Percentiles rank a stretch among this genome's conserved stretches.
phyloP scores from a whole-genome alignment of 2,113 vertebrate genomes.

The Ursus arctos region DNA sequence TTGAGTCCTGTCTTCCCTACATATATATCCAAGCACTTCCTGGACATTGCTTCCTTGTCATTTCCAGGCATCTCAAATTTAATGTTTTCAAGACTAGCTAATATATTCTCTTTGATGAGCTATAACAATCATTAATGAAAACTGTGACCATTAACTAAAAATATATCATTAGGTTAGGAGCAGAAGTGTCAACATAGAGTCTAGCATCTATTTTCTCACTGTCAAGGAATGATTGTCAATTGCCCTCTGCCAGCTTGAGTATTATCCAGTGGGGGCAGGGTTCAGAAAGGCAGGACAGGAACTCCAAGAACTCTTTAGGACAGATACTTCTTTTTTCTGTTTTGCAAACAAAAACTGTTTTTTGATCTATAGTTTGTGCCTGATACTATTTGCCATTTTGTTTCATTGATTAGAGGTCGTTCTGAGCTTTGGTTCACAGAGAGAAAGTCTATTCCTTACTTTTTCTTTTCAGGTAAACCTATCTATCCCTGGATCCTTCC shows the following conservation, averaged over 20 bases:
- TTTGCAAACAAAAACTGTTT: constrained; percentile 39
- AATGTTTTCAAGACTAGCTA: constrained; percentile 6
- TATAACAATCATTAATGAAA: constrained; percentile 43
- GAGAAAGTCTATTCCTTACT: constrained; percentile 16
- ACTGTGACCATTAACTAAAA: constrained; percentile 27
- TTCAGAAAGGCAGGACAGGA: not conserved
- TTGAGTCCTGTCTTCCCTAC: not conserved
- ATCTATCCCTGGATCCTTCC: not conserved
- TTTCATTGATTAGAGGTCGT: not conserved
- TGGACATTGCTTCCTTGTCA: not conserved
- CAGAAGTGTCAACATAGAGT: not conserved
- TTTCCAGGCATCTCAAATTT: not conserved
- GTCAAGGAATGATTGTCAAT: not conserved
- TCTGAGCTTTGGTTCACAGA: constrained; percentile 53
- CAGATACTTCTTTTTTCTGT: not conserved
- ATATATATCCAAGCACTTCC: not conserved
- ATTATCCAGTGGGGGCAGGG: not conserved
- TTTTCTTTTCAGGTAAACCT: constrained; percentile 15
- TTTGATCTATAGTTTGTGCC: not conserved
- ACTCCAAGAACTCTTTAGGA: not conserved
- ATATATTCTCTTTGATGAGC: not conserved
- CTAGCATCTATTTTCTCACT: constrained; percentile 30
- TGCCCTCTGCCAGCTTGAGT: not conserved
- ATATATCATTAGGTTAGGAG: not conserved
- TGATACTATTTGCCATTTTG: not conserved